A percentile compares a stretch with the other conserved stretches of the same genome.
phyloP scores from a whole-genome alignment of 2,797 vertebrate genomes.

The Pelodytes ibericus region DNA sequence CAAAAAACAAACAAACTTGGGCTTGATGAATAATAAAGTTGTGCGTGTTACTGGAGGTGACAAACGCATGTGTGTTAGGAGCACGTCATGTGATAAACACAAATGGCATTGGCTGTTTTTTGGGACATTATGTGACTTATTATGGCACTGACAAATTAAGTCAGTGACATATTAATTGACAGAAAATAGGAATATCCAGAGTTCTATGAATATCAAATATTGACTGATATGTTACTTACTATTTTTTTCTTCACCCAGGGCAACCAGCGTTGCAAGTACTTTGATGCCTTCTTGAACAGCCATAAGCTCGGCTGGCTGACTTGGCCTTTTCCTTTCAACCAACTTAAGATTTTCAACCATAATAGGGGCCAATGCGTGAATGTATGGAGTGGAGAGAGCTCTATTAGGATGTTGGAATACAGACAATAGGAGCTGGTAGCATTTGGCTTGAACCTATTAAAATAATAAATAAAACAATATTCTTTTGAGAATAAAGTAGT shows the following conservation, averaged over 20 bases:
- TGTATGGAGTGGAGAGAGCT: slow-evolving; percentile 92
- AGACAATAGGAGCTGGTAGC: slow-evolving; percentile 94
- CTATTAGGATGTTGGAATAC: slow-evolving; percentile 94
- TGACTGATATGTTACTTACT: slow-evolving; percentile 90
- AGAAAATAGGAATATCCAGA: too few species aligned
- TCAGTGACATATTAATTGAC: too few species aligned
- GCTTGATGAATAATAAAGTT: too few species aligned
- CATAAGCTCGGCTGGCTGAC: slow-evolving; percentile 82
- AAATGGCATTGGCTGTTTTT: too few species aligned
- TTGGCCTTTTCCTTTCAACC: slow-evolving; percentile 83
- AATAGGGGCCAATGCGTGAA: slow-evolving; percentile 90
- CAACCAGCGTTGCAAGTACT: slow-evolving; percentile 91
- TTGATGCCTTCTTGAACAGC: slow-evolving; percentile 94
- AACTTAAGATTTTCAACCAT: slow-evolving; percentile 95
- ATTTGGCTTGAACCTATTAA: slow-evolving; percentile 90
- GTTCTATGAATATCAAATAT: too few species aligned
- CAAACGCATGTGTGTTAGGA: too few species aligned
- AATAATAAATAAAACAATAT: slow-evolving; percentile 15
- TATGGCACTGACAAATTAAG: too few species aligned
- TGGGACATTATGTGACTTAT: too few species aligned
- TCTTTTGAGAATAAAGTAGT: too few species aligned
- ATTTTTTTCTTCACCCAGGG: slow-evolving; percentile 93
- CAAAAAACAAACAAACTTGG: too few species aligned
- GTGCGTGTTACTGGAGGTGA: too few species aligned
- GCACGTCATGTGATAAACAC: too few species aligned